Conservation (phyloP, 2,797 vertebrate genomes). For the Dermochelys coriacea region DNA sequence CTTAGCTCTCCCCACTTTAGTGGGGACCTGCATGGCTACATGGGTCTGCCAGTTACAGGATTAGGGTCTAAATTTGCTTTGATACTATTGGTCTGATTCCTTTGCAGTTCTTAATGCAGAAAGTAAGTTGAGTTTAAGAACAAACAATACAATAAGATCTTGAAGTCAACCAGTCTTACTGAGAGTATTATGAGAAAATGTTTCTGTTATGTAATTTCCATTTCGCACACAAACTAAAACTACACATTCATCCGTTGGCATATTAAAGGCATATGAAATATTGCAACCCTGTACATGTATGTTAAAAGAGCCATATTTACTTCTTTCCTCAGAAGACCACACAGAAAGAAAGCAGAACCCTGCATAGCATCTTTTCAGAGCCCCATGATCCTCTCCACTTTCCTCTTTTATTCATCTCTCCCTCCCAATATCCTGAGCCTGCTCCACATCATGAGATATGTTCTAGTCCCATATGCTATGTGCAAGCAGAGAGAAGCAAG, state of each 20-base stretch:
- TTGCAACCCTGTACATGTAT: background rate
- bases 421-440: accelerated
- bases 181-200: background rate
- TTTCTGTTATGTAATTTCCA: background rate
- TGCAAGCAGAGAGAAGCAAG: background rate
- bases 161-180: background rate
- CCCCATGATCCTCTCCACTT: background rate
- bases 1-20: background rate
- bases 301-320: background rate
- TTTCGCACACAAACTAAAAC: background rate
- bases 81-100: background rate
- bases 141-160: background rate
- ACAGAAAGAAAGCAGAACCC: background rate
- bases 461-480: background rate
- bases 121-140: background rate
- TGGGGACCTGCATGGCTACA: background rate
- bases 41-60: background rate
- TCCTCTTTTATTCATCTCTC: background rate
- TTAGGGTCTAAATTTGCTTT: background rate
- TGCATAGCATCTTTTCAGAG: background rate
- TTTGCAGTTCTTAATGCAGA: background rate
- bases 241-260: background rate
- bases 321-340: background rate
- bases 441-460: background rate
- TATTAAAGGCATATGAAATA: background rate